These are phyloP conservation scores for Volucella inflata DNA, from an alignment of 2,888 invertebrate species.

Conservation along the genomic window DNA sequence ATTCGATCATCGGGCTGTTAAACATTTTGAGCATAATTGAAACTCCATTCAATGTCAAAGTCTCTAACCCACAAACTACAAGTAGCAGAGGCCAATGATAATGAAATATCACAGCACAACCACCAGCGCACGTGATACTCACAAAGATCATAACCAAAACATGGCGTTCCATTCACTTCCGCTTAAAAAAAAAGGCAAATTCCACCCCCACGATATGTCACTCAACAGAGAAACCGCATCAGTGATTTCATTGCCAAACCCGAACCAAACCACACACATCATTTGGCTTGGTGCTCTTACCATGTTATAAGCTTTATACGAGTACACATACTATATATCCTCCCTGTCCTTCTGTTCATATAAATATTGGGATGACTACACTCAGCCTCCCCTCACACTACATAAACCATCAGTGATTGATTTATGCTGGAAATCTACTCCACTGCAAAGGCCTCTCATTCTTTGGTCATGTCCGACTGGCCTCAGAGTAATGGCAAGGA, in stretches of 20 bases:
- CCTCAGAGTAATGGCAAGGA: background rate
- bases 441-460: constrained; percentile 1
- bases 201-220: constrained; percentile 51
- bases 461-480: constrained; percentile 12
- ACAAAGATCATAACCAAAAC: constrained; percentile 45
- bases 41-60: constrained; percentile 42
- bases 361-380: background rate
- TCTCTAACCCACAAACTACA: constrained; percentile 13
- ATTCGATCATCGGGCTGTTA: constrained; percentile 24
- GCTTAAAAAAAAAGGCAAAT: constrained; percentile 1
- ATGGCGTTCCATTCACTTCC: constrained; percentile 6
- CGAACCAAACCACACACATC: constrained; percentile 37
- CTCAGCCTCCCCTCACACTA: constrained; percentile 7
- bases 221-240: constrained; percentile 56
- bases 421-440: constrained; percentile 44
- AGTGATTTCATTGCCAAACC: constrained; percentile 58
- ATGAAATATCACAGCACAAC: constrained; percentile 56
- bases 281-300: constrained; percentile 32
- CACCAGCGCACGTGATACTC: constrained; percentile 9
- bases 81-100: constrained; percentile 45
- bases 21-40: constrained; percentile 63
- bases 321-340: background rate
- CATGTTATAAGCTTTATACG: constrained; percentile 18
- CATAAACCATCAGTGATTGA: constrained; percentile 58
- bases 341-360: background rate